phyloP scores from a whole-genome alignment of 30 jellyfish, hydroid and myxozoan genomes.

The Chrysaora quinquecirrha region DNA sequence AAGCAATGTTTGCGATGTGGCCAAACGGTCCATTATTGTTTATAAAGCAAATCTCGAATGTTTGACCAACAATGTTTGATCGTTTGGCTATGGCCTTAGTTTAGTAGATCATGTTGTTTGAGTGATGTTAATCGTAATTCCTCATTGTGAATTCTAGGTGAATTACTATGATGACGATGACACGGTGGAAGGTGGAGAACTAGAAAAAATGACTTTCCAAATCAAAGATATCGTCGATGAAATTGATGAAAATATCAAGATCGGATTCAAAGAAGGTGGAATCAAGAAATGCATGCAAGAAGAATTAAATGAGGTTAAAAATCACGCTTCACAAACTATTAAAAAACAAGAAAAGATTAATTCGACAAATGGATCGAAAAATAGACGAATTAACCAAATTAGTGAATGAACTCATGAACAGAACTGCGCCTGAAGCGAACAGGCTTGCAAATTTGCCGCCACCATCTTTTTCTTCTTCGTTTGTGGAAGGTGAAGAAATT shows the following conservation, averaged over 20 bases:
- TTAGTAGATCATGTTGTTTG: too few species aligned
- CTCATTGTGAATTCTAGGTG: constrained; percentile 49
- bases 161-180: constrained; percentile 94
- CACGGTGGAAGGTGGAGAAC: constrained; percentile 79
- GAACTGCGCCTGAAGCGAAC: constrained; percentile 58
- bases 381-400: constrained; percentile 59
- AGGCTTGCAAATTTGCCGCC: constrained; percentile 67
- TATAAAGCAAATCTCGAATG: too few species aligned
- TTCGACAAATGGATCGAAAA: constrained; percentile 63
- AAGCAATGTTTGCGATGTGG: too few species aligned
- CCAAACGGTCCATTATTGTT: too few species aligned
- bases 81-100: too few species aligned
- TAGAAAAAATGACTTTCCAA: constrained; percentile 92
- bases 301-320: constrained; percentile 44
- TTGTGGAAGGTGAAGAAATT: too few species aligned
- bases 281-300: constrained; percentile 27
- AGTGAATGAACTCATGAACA: constrained; percentile 50
- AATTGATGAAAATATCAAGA: constrained; percentile 69
- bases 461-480: constrained; percentile 51
- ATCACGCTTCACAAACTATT: background rate
- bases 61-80: too few species aligned
- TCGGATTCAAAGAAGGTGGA: constrained; percentile 59
- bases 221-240: constrained; percentile 95
- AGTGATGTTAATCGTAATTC: too few species aligned
- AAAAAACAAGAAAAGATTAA: constrained; percentile 50